Evolutionary conservation across 2,888 invertebrate genomes (phyloP), one percentile per base, ranked within the genome.

Genomic region (Phymatocera aterrima): DNA sequence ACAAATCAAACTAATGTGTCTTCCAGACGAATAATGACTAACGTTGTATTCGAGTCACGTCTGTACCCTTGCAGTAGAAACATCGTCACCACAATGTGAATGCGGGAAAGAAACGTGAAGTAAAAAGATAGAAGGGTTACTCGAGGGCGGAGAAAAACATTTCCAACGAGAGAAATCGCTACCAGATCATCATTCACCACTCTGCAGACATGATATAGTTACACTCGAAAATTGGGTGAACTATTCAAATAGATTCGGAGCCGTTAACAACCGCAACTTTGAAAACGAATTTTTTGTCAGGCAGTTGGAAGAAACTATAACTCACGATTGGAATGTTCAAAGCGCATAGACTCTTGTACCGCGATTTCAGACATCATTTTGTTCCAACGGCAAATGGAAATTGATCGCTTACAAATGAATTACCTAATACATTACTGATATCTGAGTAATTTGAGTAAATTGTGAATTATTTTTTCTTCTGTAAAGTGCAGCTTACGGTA

Each of bases 11-110:
- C 61, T n/a, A 37, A 37, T 18, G n/a, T 37, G 31, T 37, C 37
- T 37, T 21, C 64, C 37, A 37, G 6, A 37, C 34, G 64, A 64
- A 6, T 64, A 64, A 64, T 21, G 37, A 37, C 64, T 12, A 37
- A 64, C 37, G 37, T 37, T 34, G 68, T 43, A 68, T 68, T 43
- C 43, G 28, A 43, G 68, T 40, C 43, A 43, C 68, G 43, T 24
- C 46, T 68, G n/a, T n/a, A 34, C 28, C 43, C 18, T 37, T 37
- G 64, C 64, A 64, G 64, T 37, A 64, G 68, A 68, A 43, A 68
- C 68, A 46, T 46, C n/a, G 68, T 68, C 68, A 46, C 68, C 43
- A 15, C 8, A 34, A 68, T 28, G 46, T 46, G 46, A 34, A 64
- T 5, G 43, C 2, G 37, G 34, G 3, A 34, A 18, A 61, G 1